Evolutionary conservation across 2,797 vertebrate genomes (phyloP), one percentile per base, ranked within the genome.

Genomic region (Myiotriccus ornatus): DNA sequence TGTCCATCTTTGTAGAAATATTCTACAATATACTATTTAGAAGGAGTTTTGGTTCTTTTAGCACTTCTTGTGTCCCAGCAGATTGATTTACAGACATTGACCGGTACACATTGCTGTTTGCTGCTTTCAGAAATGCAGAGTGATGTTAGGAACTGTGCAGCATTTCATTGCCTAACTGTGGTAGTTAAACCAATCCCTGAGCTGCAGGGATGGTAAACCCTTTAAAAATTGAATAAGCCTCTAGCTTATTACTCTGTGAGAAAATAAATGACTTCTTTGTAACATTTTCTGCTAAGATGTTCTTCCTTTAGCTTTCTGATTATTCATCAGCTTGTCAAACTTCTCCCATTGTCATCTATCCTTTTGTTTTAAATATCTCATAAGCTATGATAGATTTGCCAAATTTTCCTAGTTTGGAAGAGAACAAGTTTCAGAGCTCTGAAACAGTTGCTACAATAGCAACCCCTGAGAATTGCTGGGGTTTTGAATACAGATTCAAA

Each of bases 241-340:
- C 23, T 34, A 34, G 44, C 59, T 50, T 94, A 25, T 85, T 94
- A 37, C 57, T 80, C 22, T 32, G 18, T 82, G 87, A 93, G 57
- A 95, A 94, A 96, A 95, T 85, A 96, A 96, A 95, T 97, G 49
- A 77, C 84, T 96, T 12, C 83, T 94, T 70, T 83, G 22, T 75
- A 41, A 70, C 2, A 8, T 65, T 92, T 93, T 84, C 64, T 84
- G 67, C 83, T 56, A 81, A 73, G 34, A 14, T 52, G 15, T 89
- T 93, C 57, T 91, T 95, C 47, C 74, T 94, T 89, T 63, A 41
- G 53, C 50, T 89, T 89, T 84, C 63, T 85, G 68, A 35, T 92
- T 88, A 84, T 91, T 70, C 55, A 53, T 77, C 55, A 71, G 18
- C n/a, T 87, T 94, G 57, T 94, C 85, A 69, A 60, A 76, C 59